Conservation (phyloP, 2,113 vertebrate genomes). For the Hippocampus guttulatus region DNA sequence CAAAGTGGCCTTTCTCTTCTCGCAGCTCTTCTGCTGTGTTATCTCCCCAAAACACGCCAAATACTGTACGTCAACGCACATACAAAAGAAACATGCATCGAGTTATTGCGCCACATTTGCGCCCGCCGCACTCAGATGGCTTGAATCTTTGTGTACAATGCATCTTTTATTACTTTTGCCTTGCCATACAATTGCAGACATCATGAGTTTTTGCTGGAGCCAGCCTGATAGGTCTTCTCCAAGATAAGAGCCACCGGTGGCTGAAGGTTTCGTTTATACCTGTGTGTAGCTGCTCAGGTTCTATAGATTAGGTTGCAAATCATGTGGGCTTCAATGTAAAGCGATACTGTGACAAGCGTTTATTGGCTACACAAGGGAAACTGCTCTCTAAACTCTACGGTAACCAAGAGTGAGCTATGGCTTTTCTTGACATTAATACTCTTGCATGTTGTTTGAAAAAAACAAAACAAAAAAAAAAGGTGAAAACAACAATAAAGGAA, state of each 20-base stretch:
- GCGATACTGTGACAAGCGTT: background rate
- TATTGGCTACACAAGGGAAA: slow-evolving; percentile 3
- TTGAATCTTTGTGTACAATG: slow-evolving; percentile 19
- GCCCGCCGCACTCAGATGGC: background rate
- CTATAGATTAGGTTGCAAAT: slow-evolving; percentile 40
- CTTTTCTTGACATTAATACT: slow-evolving; percentile 49
- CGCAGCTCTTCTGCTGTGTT: slow-evolving; percentile 29
- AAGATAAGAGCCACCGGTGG: slow-evolving; percentile 51
- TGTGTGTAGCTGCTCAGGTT: slow-evolving; percentile 11
- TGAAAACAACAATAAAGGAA: slow-evolving; percentile 55
- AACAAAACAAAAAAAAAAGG: slow-evolving; percentile 17
- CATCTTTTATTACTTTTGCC: slow-evolving; percentile 43
- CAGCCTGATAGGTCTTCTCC: slow-evolving; percentile 41
- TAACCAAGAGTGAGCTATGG: slow-evolving; percentile 33
- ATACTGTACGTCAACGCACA: slow-evolving; percentile 41
- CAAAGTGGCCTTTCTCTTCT: slow-evolving; percentile 59
- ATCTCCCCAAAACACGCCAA: slow-evolving; percentile 65
- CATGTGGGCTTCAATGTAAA: slow-evolving; percentile 30
- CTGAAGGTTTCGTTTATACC: slow-evolving; percentile 12
- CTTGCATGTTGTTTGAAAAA: slow-evolving; percentile 40
- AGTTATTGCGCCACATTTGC: slow-evolving; percentile 12
- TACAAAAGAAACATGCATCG: slow-evolving; percentile 42
- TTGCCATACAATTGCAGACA: slow-evolving; percentile 36
- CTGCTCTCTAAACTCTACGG: slow-evolving; percentile 18
- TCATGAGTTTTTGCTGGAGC: slow-evolving; percentile 59